Evolutionary conservation across 2,797 vertebrate genomes (phyloP).

Genomic region (Anisognathus igniventris): DNA sequence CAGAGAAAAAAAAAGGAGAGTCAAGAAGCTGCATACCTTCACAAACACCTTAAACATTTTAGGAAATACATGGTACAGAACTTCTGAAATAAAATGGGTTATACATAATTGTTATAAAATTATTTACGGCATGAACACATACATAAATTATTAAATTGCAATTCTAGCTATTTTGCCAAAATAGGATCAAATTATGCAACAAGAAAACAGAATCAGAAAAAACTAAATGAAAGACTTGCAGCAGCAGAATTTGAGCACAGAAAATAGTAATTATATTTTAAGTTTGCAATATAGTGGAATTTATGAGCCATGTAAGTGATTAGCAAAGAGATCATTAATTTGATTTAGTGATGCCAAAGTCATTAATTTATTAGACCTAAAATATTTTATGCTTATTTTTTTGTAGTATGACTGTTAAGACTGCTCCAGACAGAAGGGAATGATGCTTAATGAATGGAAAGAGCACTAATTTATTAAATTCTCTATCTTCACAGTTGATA

Average conservation of each 20-base stretch:
- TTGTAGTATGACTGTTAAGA: slow-evolving; percentile 28
- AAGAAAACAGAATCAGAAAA: slow-evolving; percentile 3
- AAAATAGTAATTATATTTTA: neutral
- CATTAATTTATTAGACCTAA: slow-evolving; percentile 32
- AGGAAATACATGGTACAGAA: neutral
- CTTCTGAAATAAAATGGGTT: slow-evolving; percentile 22
- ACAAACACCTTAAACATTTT: neutral
- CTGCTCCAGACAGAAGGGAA: slow-evolving; percentile 55
- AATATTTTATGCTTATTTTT: slow-evolving; percentile 28
- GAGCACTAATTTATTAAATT: slow-evolving; percentile 45
- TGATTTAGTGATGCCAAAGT: slow-evolving; percentile 37
- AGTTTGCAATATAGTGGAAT: neutral
- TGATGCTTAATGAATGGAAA: slow-evolving; percentile 41
- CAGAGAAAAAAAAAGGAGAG: neutral
- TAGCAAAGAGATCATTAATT: slow-evolving; percentile 14
- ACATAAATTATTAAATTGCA: neutral
- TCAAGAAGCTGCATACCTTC: neutral
- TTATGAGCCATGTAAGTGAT: slow-evolving; percentile 25
- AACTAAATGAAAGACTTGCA: neutral
- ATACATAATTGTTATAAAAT: neutral
- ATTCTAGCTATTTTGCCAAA: neutral
- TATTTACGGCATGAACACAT: neutral
- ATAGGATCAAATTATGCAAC: neutral
- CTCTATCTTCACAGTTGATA: slow-evolving; percentile 42
- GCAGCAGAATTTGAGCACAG: slow-evolving; percentile 6